phyloP scores from a whole-genome alignment of 2,797 vertebrate species.

The Coracias cyanogaster region DNA sequence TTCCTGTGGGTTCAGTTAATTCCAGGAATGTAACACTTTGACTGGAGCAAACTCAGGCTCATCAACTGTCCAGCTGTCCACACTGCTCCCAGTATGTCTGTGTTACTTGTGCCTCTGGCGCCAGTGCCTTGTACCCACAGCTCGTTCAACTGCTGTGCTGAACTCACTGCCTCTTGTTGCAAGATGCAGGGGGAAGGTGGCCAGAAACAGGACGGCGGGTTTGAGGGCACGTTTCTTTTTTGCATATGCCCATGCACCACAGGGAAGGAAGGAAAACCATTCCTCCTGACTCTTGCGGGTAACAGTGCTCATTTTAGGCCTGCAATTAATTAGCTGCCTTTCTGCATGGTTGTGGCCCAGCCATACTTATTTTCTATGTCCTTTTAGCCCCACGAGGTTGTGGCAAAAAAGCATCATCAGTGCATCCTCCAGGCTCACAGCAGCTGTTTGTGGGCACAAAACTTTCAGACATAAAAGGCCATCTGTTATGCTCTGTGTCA shows the following conservation, averaged over 20 bases:
- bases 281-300: neutral
- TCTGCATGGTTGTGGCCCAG: neutral
- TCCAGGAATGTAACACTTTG: neutral
- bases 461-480: neutral
- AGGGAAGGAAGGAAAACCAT: neutral
- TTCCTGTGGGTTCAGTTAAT: neutral
- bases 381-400: neutral
- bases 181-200: neutral
- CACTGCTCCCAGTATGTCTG: neutral
- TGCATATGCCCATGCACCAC: rapidly evolving
- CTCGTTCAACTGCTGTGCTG: neutral
- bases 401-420: neutral
- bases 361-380: neutral
- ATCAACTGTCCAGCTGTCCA: rapidly evolving
- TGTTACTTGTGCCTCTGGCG: neutral
- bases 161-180: neutral
- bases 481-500: neutral
- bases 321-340: neutral
- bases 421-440: neutral
- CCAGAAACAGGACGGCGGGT: neutral
- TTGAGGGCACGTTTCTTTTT: neutral
- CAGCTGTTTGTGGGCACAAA: neutral
- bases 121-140: neutral
- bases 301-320: neutral
- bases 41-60: neutral